phyloP scores from a whole-genome alignment of 2,888 invertebrate species.

The Caenorhabditis wallacei region DNA sequence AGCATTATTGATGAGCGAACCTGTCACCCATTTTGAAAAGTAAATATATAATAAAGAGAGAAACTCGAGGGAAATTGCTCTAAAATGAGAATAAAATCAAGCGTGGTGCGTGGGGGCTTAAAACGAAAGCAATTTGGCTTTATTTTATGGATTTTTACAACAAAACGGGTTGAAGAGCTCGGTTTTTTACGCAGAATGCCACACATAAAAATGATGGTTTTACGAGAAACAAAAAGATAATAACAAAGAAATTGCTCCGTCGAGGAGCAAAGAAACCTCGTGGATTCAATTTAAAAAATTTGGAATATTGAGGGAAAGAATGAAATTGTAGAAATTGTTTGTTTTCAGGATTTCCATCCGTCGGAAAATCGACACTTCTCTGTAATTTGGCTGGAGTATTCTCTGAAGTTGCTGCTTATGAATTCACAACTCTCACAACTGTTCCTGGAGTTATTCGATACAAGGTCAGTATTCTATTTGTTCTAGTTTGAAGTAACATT shows the following conservation, averaged over 20 bases:
- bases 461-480: conserved; percentile 67
- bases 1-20: conserved; percentile 32
- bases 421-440: conserved; percentile 99
- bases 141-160: conserved; percentile 52
- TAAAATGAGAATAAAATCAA: conserved; percentile 29
- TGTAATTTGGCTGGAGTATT: conserved; percentile 99
- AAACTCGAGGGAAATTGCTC: conserved; percentile 11
- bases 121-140: conserved; percentile 20
- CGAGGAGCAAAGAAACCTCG: not conserved
- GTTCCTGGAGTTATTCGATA: conserved; percentile 93
- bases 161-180: conserved; percentile 2
- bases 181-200: conserved; percentile 26
- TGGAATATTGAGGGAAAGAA: not conserved
- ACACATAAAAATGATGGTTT: conserved; percentile 47
- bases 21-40: conserved; percentile 32
- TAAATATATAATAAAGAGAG: conserved; percentile 10
- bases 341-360: conserved; percentile 93
- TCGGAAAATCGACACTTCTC: conserved; percentile 97
- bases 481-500: not conserved
- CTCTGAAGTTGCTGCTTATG: conserved; percentile 99
- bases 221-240: conserved; percentile 33
- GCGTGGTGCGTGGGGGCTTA: not conserved
- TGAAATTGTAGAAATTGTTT: not conserved
- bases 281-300: not conserved
- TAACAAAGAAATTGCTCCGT: conserved; percentile 11